Evolutionary conservation across 2,113 vertebrate species (phyloP), one percentile per base, ranked within the genome.

Genomic region (Acrocephalus kingi): DNA sequence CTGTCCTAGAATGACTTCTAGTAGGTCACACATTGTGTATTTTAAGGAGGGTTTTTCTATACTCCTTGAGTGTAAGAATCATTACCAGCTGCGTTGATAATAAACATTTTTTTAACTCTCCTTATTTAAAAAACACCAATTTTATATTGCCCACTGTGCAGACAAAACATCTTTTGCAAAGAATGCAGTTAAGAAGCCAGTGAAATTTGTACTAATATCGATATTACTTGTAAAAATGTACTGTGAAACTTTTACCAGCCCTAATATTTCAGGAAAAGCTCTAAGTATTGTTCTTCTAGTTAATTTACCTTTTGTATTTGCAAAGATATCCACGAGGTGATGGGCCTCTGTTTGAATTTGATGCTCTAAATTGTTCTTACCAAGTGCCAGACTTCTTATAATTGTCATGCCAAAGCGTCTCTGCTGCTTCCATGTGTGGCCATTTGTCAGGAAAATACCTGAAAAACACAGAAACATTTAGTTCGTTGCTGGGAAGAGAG

Each of bases 401-500:
- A 84, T 13, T 2, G 51, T 95, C 92, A 98, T 94, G 15, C 94
- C 96, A 84, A 98, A 98, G 23, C 90, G 90, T 30, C 97, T 97
- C 84, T 98, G 97, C 25, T 97, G 96, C 72, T 89, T 90, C 97
- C 98, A 97, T 8, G 88, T 97, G 48, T 96, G 95, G 3, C 97
- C 97, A 1, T 73, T 98, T 15, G 98, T 98, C 87, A 98, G 90
- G 82, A 98, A 97, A 80, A 98, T 63, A 14, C 98, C 97, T 98
- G 86, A 55, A 55, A 28, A 79, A 33, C 43, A 75, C 11, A 64
- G 13, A 61, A 55, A 45, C 4, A 4, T 48, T 37, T 15, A 61
- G 31, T 33, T 69, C 28, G 9, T 51, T 69, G 71, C 48, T 74
- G 56, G 46, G 11, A 52, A 48, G n/a, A 39, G 37, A 61, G 87